phyloP scores from a whole-genome alignment of 2,888 invertebrate species.

The Scaptomyza tumidula region DNA sequence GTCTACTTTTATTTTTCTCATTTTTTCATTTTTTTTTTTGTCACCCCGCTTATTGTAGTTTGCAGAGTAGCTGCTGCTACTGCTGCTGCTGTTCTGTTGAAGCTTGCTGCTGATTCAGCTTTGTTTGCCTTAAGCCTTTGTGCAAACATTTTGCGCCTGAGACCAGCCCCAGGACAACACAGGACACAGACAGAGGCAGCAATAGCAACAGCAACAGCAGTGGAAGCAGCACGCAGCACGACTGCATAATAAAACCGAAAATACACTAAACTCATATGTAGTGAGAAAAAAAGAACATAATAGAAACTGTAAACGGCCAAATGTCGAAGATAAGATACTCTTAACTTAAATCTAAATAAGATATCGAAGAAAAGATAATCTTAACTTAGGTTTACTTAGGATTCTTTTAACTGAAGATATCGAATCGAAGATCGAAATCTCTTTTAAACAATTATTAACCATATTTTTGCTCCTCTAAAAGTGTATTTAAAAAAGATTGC shows the following conservation, averaged over 20 bases:
- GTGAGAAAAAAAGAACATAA: neutral
- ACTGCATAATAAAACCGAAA: slow-evolving; percentile 66
- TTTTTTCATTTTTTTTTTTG: slow-evolving; percentile 49
- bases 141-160: slow-evolving; percentile 80
- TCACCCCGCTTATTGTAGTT: slow-evolving; percentile 61
- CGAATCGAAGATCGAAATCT: too few species aligned
- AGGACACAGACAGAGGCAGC: slow-evolving; percentile 27
- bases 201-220: slow-evolving; percentile 20
- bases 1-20: slow-evolving; percentile 39
- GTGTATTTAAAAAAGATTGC: neutral
- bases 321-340: slow-evolving; percentile 9
- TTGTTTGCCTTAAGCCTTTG: slow-evolving; percentile 82
- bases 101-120: slow-evolving; percentile 77
- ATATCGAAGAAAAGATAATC: too few species aligned
- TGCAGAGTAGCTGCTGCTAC: slow-evolving; percentile 70
- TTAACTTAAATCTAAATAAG: neutral
- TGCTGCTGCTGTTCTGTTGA: slow-evolving; percentile 27
- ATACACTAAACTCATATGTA: slow-evolving; percentile 54
- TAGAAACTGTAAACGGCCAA: neutral
- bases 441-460: too few species aligned
- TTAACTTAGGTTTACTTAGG: too few species aligned
- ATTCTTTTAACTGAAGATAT: too few species aligned
- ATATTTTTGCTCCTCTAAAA: neutral
- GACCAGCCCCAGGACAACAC: slow-evolving; percentile 39
- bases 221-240: slow-evolving; percentile 6